Percentiles rank a stretch among this genome's conserved stretches.
phyloP scores from a whole-genome alignment of 1,140 invertebrate species.

The Triops cancriformis region DNA sequence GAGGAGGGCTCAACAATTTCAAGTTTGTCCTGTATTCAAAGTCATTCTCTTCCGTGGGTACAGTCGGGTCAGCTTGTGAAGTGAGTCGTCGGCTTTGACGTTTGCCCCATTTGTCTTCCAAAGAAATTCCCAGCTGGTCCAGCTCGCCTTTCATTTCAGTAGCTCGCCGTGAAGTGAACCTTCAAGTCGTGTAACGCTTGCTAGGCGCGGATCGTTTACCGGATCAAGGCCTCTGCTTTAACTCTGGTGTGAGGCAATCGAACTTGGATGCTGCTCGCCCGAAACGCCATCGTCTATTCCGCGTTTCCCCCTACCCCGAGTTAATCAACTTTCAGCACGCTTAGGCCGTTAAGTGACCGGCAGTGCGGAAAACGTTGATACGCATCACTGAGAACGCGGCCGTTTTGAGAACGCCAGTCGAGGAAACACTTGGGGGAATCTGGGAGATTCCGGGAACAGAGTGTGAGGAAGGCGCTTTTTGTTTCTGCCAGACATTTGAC shows the following conservation, averaged over 20 bases:
- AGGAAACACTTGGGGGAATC: neutral
- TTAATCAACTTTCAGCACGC: neutral
- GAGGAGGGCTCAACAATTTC: no score
- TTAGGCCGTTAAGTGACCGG: neutral
- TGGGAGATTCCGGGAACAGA: neutral
- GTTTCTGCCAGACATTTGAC: neutral
- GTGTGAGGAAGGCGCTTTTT: neutral
- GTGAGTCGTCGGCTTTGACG: neutral
- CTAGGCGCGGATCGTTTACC: neutral
- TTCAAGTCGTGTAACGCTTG: neutral
- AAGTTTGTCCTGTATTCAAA: neutral
- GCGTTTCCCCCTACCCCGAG: neutral
- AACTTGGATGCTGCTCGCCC: neutral
- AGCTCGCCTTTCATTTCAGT: neutral
- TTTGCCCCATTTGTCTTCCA: neutral
- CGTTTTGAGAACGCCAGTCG: neutral
- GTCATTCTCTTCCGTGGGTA: no score
- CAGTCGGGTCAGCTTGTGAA: no score
- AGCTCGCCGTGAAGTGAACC: neutral
- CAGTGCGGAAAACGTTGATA: neutral
- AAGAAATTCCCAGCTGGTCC: neutral
- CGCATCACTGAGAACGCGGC: neutral
- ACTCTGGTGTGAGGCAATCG: neutral
- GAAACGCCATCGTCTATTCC: neutral
- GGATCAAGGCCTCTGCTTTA: neutral